Evolutionary conservation across 1,140 invertebrate species (phyloP), one percentile per base, ranked within the genome.

Genomic region (Trichonephila clavata): DNA sequence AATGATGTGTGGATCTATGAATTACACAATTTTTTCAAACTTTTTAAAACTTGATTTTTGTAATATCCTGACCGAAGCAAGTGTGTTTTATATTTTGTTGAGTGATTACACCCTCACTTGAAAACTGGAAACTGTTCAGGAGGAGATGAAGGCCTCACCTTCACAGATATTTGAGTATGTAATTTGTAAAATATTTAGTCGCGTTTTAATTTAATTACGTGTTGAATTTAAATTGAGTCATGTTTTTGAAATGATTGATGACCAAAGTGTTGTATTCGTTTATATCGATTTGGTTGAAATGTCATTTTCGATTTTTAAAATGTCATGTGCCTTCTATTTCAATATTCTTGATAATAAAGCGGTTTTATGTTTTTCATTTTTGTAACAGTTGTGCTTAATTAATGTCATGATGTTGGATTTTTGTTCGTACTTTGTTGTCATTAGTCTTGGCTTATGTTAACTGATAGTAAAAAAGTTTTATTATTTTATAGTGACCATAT

Each of bases 111-210:
- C 27, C 21, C 63, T 90, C 57, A 27, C 84, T 27, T 93, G 80
- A 61, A 93, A 87, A n/a, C 92, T 93, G 92, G 92, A 93, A 93
- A 80, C 92, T 80, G 65, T 81, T 50, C 27, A 65, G 21, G 86
- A 93, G 21, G 86, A 93, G 27, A 93, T 93, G 92, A 93, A 93
- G 83, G 92, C 84, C 84, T 93, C 86, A 87, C 92, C 92, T 93
- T 93, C 92, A 24, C 92, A 93, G 80, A 93, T 93, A 71, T 93
- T 93, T 63, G 87, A 93, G 92, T 93, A 80, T 27, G 50, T 86
- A 60, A 63, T 83, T 83, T n/a, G 7, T 13, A 24, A 20, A 43
- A n/a, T 81, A 20, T 81, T 24, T 24, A 13, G 10, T 27, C 27
- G 13, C n/a, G 5, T 8, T 27, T 24, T 13, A 24, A 27, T 24